Base-by-base conservation (phyloP, 2,797 vertebrate genomes). In the Denticeps clupeoides region DNA sequence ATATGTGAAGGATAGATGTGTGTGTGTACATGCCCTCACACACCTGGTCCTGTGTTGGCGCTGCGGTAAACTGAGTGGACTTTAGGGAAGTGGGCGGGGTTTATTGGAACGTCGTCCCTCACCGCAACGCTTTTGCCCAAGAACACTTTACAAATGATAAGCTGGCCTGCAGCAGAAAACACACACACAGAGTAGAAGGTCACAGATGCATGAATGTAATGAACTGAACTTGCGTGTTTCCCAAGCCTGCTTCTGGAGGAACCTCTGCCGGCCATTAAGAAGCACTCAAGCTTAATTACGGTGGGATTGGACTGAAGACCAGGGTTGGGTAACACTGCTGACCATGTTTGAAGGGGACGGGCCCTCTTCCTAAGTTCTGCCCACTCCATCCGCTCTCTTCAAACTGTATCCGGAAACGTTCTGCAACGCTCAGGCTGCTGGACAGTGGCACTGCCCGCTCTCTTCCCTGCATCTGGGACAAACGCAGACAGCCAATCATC, bases 141-240 rank as follows among this genome's bases (percentile, higher is more conserved):
- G 29, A 87, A 92, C 60, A 82, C 85, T 71, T 90, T 83, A 55
- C 78, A 79, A 68, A 89, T 61, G 40, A 87, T 70, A 41, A 86
- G 58, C 67, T 82, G 82, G 46, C 83, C 86, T 90, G 46, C 12
- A 50, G 16, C 32, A 8, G 55, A 41, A 52, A 49, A 55, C 45
- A 52, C 10, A 49, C 25, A 53, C 7, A 48, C 1, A 32, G 15
- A 22, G 11, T 4, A 1, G 21, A 5, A 3, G 40, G 49, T n/a
- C 52, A 60, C 10, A 32, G n/a, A 19, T 33, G 28, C 27, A 18
- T 25, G 25, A 25, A 4, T 25, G 19, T 19, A 19, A 19, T 18
- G 18, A 19, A n/a, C n/a, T n/a, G n/a, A n/a, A n/a, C n/a, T n/a
- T n/a, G n/a, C n/a, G n/a, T n/a, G n/a, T n/a, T n/a, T n/a, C n/a